These are phyloP conservation scores for Rafetus swinhoei DNA, from an alignment of 2,113 vertebrate genomes.

Conservation along the genomic window DNA sequence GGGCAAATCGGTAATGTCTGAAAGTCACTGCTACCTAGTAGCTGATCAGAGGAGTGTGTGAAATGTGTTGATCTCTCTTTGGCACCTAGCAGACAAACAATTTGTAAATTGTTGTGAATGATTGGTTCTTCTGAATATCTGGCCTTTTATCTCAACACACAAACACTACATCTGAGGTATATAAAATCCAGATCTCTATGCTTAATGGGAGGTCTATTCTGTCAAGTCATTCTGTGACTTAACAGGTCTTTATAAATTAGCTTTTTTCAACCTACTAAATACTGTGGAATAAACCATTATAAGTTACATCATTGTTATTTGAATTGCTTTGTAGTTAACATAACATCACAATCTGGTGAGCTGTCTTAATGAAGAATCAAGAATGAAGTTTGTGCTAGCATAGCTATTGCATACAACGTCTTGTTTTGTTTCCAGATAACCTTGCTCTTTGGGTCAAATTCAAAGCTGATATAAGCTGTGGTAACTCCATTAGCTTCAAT, in stretches of 20 bases:
- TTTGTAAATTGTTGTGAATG: not conserved
- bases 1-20: not conserved
- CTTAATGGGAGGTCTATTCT: conserved; percentile 42
- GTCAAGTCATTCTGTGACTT: conserved; percentile 44
- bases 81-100: not conserved
- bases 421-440: not conserved
- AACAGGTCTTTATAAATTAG: conserved; percentile 43
- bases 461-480: not conserved
- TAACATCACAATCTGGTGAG: conserved; percentile 25
- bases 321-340: conserved; percentile 50
- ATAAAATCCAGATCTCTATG: conserved; percentile 49
- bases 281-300: conserved; percentile 22
- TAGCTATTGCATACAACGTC: not conserved
- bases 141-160: conserved; percentile 29
- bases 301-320: conserved; percentile 52
- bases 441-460: not conserved
- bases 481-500: not conserved
- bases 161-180: conserved; percentile 42
- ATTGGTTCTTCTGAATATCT: not conserved
- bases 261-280: conserved; percentile 48
- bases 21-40: not conserved
- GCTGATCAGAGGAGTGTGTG: not conserved
- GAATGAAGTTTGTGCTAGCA: not conserved
- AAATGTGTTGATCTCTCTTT: not conserved
- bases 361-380: not conserved